Conservation (phyloP, 2,113 vertebrate species). For the Nerophis lumbriciformis region DNA sequence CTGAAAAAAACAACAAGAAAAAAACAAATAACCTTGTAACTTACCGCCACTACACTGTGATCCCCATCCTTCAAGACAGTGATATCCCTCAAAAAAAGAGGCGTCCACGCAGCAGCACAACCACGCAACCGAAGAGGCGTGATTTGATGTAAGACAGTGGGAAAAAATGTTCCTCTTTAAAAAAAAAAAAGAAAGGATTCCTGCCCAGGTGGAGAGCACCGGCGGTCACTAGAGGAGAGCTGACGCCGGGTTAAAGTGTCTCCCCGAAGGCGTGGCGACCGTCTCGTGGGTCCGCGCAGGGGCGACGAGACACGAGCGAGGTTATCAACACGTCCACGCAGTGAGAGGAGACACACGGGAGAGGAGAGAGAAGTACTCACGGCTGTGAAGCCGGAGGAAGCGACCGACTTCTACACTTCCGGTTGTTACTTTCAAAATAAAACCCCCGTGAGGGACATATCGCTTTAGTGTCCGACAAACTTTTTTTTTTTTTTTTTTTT, state of each 20-base stretch:
- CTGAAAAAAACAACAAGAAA: too few species aligned
- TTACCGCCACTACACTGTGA: constrained; percentile 59
- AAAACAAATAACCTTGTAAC: constrained; percentile 14
- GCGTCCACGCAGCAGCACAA: constrained; percentile 9
- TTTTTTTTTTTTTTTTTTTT: too few species aligned
- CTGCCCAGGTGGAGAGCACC: neutral
- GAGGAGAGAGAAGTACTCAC: constrained; percentile 32
- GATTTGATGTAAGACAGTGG: constrained; percentile 2
- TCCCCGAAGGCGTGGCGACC: constrained; percentile 47
- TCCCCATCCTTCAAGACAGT: constrained; percentile 49
- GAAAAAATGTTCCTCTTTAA: neutral
- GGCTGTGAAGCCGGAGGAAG: neutral
- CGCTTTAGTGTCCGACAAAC: neutral
- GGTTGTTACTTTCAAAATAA: constrained; percentile 31
- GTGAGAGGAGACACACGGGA: constrained; percentile 23
- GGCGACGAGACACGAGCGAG: constrained; percentile 34
- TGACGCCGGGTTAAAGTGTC: constrained; percentile 17
- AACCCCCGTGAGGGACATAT: neutral
- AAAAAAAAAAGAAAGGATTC: neutral
- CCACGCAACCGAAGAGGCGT: constrained; percentile 1
- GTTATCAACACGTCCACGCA: constrained; percentile 39
- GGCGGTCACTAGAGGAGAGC: constrained; percentile 1
- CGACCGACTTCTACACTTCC: constrained; percentile 10
- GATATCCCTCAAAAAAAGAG: constrained; percentile 24
- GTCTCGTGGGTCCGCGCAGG: constrained; percentile 39